phyloP scores from a whole-genome alignment of 2,113 vertebrate genomes.

The Neotragus moschatus region DNA sequence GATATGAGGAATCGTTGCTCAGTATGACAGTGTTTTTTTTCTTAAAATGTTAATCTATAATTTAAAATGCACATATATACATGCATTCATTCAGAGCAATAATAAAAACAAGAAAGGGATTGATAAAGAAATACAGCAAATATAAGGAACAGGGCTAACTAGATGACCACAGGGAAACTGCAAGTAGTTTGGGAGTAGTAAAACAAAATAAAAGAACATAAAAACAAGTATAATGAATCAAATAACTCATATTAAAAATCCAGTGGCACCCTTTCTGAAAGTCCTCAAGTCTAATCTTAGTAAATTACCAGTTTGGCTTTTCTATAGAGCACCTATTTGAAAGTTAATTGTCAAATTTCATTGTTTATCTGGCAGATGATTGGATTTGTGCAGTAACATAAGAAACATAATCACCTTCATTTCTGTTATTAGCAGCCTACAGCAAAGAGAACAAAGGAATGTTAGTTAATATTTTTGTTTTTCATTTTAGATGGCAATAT shows the following conservation, averaged over 20 bases:
- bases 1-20: slow-evolving; percentile 19
- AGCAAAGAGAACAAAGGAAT: neutral
- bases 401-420: neutral
- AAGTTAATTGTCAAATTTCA: neutral
- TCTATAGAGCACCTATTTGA: neutral
- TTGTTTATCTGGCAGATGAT: neutral
- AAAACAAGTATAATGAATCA: neutral
- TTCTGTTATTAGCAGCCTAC: neutral
- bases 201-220: neutral
- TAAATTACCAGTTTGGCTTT: neutral
- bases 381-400: neutral
- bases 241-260: neutral
- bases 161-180: neutral
- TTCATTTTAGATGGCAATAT: neutral
- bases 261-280: neutral
- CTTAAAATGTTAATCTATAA: slow-evolving; percentile 19
- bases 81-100: neutral
- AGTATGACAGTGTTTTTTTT: neutral
- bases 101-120: rapidly evolving
- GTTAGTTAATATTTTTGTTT: neutral
- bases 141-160: neutral
- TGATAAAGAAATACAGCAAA: neutral
- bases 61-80: neutral
- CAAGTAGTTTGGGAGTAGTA: neutral
- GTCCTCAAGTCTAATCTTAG: neutral